phyloP scores from a whole-genome alignment of 2,113 vertebrate genomes.

The Myocastor coypus region DNA sequence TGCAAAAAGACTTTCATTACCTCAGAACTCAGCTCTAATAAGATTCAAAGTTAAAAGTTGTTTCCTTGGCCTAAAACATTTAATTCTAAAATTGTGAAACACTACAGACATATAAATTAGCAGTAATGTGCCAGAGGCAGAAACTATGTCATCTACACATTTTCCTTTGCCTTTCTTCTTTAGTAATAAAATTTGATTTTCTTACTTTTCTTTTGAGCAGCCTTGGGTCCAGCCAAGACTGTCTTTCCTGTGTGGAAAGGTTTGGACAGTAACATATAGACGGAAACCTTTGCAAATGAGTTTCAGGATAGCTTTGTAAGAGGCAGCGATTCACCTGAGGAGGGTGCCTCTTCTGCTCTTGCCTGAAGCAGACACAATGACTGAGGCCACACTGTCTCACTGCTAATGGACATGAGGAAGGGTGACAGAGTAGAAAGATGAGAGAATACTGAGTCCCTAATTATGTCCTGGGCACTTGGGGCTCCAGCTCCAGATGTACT shows the following conservation, averaged over 20 bases:
- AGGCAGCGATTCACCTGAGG: background rate
- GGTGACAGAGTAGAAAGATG: background rate
- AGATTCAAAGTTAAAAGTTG: background rate
- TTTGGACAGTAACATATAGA: slow-evolving; percentile 27
- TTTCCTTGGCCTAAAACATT: slow-evolving; percentile 11
- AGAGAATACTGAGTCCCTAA: background rate
- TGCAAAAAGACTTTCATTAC: slow-evolving; percentile 9
- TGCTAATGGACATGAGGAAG: background rate
- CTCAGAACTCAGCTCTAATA: background rate
- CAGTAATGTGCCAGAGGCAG: background rate
- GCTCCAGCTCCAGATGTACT: background rate
- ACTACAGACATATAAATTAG: background rate
- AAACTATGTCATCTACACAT: background rate
- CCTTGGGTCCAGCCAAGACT: background rate
- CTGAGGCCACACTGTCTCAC: background rate
- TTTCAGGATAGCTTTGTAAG: slow-evolving; percentile 29
- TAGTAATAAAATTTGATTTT: slow-evolving; percentile 40
- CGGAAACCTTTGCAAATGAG: background rate
- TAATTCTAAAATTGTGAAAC: background rate
- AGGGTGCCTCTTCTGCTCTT: background rate
- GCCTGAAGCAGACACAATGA: background rate
- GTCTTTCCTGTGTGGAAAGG: background rate
- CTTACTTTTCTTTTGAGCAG: slow-evolving; percentile 17
- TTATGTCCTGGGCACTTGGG: background rate
- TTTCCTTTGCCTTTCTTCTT: background rate